These are phyloP conservation scores for Isoperla grammatica DNA, from an alignment of 2,888 invertebrate genomes.

Conservation along the genomic window DNA sequence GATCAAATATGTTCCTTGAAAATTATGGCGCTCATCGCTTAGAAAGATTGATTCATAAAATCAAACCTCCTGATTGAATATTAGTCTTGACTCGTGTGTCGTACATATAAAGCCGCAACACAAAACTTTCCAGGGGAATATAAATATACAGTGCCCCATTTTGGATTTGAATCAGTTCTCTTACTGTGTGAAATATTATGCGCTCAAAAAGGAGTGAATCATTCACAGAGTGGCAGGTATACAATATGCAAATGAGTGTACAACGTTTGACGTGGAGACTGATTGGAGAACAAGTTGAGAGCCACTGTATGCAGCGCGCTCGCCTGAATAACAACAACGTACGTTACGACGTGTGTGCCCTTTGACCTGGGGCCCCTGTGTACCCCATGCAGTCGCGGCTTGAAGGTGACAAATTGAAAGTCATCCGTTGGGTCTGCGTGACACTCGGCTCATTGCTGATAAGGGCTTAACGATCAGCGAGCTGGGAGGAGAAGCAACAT, in stretches of 20 bases:
- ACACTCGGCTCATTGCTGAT: conserved; percentile 9
- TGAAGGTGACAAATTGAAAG: conserved; percentile 25
- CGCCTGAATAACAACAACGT: conserved; percentile 9
- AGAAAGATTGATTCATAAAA: too few relatives aligned
- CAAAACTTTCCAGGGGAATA: too few relatives aligned
- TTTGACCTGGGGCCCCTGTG: conserved; percentile 22
- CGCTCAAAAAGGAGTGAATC: not conserved
- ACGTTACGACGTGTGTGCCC: conserved; percentile 18
- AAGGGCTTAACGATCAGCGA: conserved; percentile 20
- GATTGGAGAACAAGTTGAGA: not conserved
- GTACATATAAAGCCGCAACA: too few relatives aligned
- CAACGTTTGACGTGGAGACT: conserved; percentile 5
- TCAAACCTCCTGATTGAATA: too few relatives aligned
- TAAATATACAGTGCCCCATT: too few relatives aligned
- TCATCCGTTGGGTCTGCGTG: conserved; percentile 14
- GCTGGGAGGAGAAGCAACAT: conserved; percentile 5
- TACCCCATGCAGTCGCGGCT: conserved; percentile 22
- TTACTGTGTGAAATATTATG: too few relatives aligned
- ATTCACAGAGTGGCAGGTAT: conserved; percentile 6
- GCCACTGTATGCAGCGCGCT: conserved; percentile 1
- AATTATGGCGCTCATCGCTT: too few relatives aligned
- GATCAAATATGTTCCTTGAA: too few relatives aligned
- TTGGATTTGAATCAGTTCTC: too few relatives aligned
- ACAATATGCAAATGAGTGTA: conserved; percentile 5
- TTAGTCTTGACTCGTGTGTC: too few relatives aligned